phyloP scores from a whole-genome alignment of 2,888 invertebrate species.

The Tyria jacobaeae region DNA sequence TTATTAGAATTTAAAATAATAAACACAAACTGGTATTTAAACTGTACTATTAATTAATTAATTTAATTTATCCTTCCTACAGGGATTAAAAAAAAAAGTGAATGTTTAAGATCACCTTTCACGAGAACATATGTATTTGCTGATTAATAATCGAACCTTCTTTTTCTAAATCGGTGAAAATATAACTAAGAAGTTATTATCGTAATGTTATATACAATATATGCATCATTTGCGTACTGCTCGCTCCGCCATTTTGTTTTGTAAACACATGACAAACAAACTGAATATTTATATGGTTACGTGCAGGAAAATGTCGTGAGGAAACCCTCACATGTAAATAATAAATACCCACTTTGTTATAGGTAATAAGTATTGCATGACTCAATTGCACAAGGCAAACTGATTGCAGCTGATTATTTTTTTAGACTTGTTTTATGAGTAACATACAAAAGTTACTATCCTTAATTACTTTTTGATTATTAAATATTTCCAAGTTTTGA shows the following conservation, averaged over 20 bases:
- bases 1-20: too few relatives aligned
- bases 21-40: too few relatives aligned
- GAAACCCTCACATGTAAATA: slow-evolving; percentile 6
- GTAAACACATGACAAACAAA: slow-evolving; percentile 8
- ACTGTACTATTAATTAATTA: too few relatives aligned
- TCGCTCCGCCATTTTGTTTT: slow-evolving; percentile 4
- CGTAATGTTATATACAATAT: background rate
- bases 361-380: background rate
- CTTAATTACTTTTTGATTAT: background rate
- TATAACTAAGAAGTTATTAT: background rate
- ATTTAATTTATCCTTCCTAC: too few relatives aligned
- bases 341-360: background rate
- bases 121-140: too few relatives aligned
- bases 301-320: slow-evolving; percentile 21
- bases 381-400: background rate
- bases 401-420: background rate
- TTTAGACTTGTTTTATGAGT: background rate
- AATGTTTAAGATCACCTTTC: too few relatives aligned
- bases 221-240: slow-evolving; percentile 3
- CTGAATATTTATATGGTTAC: slow-evolving; percentile 12
- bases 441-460: background rate
- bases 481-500: background rate
- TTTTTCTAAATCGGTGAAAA: too few relatives aligned
- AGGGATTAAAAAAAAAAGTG: too few relatives aligned
- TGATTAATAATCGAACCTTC: too few relatives aligned